These are phyloP conservation scores for Delphinapterus leucas DNA, from an alignment of 2,113 vertebrate genomes.

Conservation along the genomic window DNA sequence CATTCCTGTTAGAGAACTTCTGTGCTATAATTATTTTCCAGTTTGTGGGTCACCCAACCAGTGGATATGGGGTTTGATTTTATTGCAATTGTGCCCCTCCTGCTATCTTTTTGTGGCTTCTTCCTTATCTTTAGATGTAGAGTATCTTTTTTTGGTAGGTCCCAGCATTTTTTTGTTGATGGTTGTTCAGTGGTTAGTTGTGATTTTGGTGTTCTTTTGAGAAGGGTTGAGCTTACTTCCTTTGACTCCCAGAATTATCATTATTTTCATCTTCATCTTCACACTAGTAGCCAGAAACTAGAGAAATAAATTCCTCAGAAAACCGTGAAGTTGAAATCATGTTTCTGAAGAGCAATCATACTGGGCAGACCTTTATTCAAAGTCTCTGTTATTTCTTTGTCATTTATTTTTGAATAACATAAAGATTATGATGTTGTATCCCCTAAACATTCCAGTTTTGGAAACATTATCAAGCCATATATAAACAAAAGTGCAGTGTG, in stretches of 20 bases:
- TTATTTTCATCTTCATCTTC: background rate
- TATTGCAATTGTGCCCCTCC: rapidly evolving
- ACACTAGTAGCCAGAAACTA: background rate
- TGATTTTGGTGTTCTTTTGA: background rate
- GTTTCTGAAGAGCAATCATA: background rate
- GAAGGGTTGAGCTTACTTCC: background rate
- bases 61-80: background rate
- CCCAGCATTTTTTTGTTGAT: background rate
- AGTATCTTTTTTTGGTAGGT: too few species aligned
- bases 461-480: background rate
- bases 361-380: background rate
- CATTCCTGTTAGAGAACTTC: background rate
- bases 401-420: background rate
- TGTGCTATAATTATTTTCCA: background rate
- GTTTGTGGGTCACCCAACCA: background rate
- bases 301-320: background rate
- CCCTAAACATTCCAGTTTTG: background rate
- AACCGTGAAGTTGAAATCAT: background rate
- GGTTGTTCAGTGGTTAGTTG: background rate
- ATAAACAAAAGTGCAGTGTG: background rate
- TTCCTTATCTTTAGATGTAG: background rate
- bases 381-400: background rate
- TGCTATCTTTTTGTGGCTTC: background rate
- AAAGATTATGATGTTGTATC: background rate
- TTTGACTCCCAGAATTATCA: background rate